These are phyloP conservation scores for Drosophila chauvacae DNA, from an alignment of 1,140 invertebrate genomes.

Conservation along the genomic window DNA sequence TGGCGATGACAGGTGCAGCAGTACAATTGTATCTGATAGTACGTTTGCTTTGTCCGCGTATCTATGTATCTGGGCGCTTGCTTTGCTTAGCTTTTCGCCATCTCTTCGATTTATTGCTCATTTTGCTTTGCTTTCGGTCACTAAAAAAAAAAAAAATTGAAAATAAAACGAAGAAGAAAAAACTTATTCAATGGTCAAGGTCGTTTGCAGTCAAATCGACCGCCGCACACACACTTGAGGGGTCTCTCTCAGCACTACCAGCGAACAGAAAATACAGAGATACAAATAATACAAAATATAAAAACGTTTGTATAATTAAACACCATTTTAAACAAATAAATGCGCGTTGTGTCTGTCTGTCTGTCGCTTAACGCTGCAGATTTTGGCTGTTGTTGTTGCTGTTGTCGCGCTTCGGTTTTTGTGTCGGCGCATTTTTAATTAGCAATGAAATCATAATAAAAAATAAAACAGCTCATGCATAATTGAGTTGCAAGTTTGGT, in stretches of 20 bases:
- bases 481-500: constrained; percentile 65
- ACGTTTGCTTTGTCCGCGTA: constrained; percentile 23
- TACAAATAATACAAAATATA: constrained; percentile 15
- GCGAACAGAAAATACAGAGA: constrained; percentile 25
- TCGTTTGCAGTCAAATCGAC: constrained; percentile 77
- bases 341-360: constrained; percentile 49
- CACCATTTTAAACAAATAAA: constrained; percentile 78
- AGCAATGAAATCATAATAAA: constrained; percentile 75
- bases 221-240: constrained; percentile 24
- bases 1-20: constrained; percentile 60
- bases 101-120: constrained; percentile 77
- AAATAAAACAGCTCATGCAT: constrained; percentile 66
- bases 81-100: constrained; percentile 57
- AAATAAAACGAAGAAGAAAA: constrained; percentile 17
- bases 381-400: constrained; percentile 35
- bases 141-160: too few species aligned
- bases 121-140: constrained; percentile 73
- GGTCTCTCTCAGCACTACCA: constrained; percentile 32
- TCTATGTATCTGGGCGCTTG: constrained; percentile 42
- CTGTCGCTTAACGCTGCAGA: constrained; percentile 38
- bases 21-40: constrained; percentile 60
- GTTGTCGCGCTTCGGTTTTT: constrained; percentile 28
- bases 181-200: constrained; percentile 81
- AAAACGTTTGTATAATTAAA: constrained; percentile 80
- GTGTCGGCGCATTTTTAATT: constrained; percentile 76